These are phyloP conservation scores for Pectinophora gossypiella DNA, from an alignment of 1,140 invertebrate species.

Conservation along the genomic window DNA sequence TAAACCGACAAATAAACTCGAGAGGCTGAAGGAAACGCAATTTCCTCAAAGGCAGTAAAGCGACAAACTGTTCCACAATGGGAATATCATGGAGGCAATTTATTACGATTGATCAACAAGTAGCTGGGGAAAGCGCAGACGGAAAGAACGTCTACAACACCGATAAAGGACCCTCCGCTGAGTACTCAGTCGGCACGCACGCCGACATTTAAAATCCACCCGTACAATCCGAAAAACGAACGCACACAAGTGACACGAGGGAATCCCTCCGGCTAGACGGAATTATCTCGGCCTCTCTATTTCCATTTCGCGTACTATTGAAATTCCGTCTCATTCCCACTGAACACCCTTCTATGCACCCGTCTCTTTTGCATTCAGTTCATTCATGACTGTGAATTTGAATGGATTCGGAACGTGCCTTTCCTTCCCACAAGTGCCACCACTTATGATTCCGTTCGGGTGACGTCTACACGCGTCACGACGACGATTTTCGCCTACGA, in stretches of 20 bases:
- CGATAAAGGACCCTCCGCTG: slow-evolving; percentile 32
- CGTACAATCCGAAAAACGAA: slow-evolving; percentile 61
- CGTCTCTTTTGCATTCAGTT: slow-evolving; percentile 67
- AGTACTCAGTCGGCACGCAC: slow-evolving; percentile 42
- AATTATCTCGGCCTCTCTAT: slow-evolving; percentile 70
- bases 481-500: background rate
- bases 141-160: slow-evolving; percentile 27
- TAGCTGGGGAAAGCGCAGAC: slow-evolving; percentile 59
- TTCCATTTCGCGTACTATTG: slow-evolving; percentile 73
- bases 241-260: slow-evolving; percentile 73
- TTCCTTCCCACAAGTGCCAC: slow-evolving; percentile 34
- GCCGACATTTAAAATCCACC: slow-evolving; percentile 51
- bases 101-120: slow-evolving; percentile 74
- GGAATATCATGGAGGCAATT: slow-evolving; percentile 72
- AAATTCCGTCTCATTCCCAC: slow-evolving; percentile 56
- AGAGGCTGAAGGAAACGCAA: slow-evolving; percentile 66
- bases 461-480: slow-evolving; percentile 27
- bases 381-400: slow-evolving; percentile 69
- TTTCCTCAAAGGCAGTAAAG: slow-evolving; percentile 68
- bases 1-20: slow-evolving; percentile 52
- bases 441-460: slow-evolving; percentile 25
- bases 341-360: slow-evolving; percentile 9
- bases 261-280: slow-evolving; percentile 73
- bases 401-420: slow-evolving; percentile 58
- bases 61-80: slow-evolving; percentile 72